Conservation (phyloP, 1,140 invertebrate species). For the Medauroidea extradentata region DNA sequence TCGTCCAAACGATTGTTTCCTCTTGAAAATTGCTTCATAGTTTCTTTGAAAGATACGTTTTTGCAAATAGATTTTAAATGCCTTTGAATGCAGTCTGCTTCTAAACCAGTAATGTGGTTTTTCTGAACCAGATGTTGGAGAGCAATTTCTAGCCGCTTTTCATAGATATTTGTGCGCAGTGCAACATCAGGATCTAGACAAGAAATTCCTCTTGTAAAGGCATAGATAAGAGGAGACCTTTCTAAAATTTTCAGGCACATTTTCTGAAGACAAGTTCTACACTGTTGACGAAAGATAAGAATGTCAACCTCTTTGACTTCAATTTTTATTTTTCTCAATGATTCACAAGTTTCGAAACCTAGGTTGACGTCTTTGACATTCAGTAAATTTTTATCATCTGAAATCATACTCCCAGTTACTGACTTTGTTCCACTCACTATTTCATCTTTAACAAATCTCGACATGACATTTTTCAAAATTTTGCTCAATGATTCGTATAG, state of each 20-base stretch:
- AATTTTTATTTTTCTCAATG: not conserved
- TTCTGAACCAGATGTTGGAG: constrained; percentile 1
- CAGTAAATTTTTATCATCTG: constrained; percentile 8
- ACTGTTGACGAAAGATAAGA: constrained; percentile 13
- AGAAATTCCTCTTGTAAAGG: constrained; percentile 8
- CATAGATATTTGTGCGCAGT: not conserved
- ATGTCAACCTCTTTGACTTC: constrained; percentile 10
- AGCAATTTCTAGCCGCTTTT: not conserved
- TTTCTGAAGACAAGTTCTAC: constrained; percentile 13
- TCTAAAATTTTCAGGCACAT: constrained; percentile 8
- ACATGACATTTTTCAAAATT: too few relatives aligned
- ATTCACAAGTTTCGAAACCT: constrained; percentile 6
- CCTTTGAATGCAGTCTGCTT: constrained; percentile 6
- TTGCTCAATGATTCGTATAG: too few relatives aligned
- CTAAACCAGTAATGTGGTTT: constrained; percentile 1
- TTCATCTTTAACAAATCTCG: too few relatives aligned
- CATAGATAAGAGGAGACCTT: constrained; percentile 5
- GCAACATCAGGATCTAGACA: constrained; percentile 12
- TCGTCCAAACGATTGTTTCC: constrained; percentile 18
- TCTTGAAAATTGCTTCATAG: constrained; percentile 1
- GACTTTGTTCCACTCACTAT: too few relatives aligned
- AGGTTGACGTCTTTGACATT: constrained; percentile 9
- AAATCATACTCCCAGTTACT: too few relatives aligned
- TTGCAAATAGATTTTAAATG: constrained; percentile 3
- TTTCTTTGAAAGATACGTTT: not conserved